Base-by-base conservation (phyloP, 1,140 invertebrate genomes). In the Ceratosolen solmsi region DNA sequence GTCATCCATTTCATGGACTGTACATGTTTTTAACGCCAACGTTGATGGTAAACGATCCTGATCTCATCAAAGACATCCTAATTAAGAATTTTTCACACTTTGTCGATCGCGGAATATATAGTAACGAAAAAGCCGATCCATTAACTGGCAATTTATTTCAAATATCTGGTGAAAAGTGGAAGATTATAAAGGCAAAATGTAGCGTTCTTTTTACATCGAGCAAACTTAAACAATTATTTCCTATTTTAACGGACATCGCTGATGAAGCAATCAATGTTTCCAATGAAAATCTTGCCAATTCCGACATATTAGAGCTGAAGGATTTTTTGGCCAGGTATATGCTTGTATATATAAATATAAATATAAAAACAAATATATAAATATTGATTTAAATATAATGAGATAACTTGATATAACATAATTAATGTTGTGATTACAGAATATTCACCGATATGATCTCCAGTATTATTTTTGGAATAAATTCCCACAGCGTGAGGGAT, bases 381-480 rank as follows among this genome's bases (percentile, higher is more conserved):
- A 56, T 30, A 8, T 30, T 5, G 5, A 13, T 46, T 5, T 13
- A 13, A 7, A 46, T 46, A 46, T 46, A 7, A 46, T 7, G 41
- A 13, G 41, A 5, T 7, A 13, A 13, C 13, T 46, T 46, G 41
- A 46, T 46, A 46, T 46, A 46, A 13, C 5, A 46, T 5, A 46
- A 46, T 46, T 5, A 46, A 46, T 46, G 13, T 46, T 46, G 41
- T 13, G 41, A 46, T 88, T 74, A 88, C n/a, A 87, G 90, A 33
- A 94, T 91, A 80, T 92, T 93, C 0, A 93, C 93, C 76, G 94
- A 94, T 84, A 90, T 93, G 1, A 94, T 94, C 46, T 92, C 92
- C 11, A 90, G 89, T 25, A 92, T 92, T 79, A 92, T 91, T 38
- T 94, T 93, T 86, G 93, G 93, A 15, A 86, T 93, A 8, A 86